phyloP scores from a whole-genome alignment of 2,113 vertebrate genomes.

The Rhynchomys soricoides region DNA sequence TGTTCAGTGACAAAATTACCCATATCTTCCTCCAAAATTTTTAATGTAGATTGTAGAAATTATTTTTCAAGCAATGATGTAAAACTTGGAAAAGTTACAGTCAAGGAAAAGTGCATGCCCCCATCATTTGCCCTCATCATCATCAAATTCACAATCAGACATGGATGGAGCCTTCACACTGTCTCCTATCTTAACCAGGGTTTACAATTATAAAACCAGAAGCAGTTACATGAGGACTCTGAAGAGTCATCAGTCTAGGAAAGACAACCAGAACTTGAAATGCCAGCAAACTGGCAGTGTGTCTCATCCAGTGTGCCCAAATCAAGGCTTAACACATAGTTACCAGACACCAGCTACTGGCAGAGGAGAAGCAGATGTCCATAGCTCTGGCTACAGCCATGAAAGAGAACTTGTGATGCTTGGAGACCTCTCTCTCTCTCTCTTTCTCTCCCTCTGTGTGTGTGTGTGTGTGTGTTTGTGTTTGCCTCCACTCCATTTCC shows the following conservation, averaged over 20 bases:
- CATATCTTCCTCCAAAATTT: neutral
- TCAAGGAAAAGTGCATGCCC: neutral
- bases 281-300: neutral
- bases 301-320: neutral
- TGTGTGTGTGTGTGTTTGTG: too few species aligned
- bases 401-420: neutral
- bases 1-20: neutral
- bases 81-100: neutral
- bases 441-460: too few species aligned
- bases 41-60: neutral
- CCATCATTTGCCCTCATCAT: neutral
- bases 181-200: neutral
- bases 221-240: neutral
- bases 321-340: neutral
- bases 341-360: neutral
- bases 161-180: neutral
- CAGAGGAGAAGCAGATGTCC: neutral
- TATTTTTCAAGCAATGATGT: conserved; percentile 15
- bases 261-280: conserved; percentile 19
- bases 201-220: neutral
- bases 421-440: too few species aligned
- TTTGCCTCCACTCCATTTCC: neutral
- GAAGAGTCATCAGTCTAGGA: conserved; percentile 14
- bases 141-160: neutral
- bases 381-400: neutral